Conservation (phyloP, 2,797 vertebrate genomes). For the Cottoperca gobio region DNA sequence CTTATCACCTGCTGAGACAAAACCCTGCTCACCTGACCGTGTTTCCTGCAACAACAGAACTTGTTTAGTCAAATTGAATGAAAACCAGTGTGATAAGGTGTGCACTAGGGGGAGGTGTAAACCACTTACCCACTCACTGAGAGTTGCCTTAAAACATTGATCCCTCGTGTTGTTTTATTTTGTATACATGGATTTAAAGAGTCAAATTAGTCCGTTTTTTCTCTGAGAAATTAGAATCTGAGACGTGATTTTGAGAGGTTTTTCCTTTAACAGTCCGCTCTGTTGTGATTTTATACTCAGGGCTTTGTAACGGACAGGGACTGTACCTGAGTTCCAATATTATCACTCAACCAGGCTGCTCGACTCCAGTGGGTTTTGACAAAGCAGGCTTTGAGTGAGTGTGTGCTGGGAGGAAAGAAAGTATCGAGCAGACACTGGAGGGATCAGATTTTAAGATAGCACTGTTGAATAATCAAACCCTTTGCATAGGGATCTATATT, state of each 20-base stretch:
- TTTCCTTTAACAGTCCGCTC: not conserved
- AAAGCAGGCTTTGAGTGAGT: slow-evolving; percentile 18
- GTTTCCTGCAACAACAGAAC: slow-evolving; percentile 10
- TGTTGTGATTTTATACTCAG: not conserved
- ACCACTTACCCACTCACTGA: not conserved
- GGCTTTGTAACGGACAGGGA: not conserved
- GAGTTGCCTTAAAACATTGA: not conserved
- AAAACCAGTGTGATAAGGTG: not conserved
- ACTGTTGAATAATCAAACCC: slow-evolving; percentile 1
- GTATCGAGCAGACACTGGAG: not conserved
- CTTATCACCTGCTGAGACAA: slow-evolving; percentile 20
- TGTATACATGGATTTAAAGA: not conserved
- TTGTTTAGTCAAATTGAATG: slow-evolving; percentile 2
- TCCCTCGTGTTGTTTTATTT: not conserved
- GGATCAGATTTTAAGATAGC: slow-evolving; percentile 25
- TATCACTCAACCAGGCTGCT: not conserved
- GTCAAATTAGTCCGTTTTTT: not conserved
- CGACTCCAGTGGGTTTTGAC: not conserved
- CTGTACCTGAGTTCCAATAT: not conserved
- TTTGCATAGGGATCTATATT: slow-evolving; percentile 9
- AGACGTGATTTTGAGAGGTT: not conserved
- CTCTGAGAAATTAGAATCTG: not conserved
- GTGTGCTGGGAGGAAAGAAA: slow-evolving; percentile 4
- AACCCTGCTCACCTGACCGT: not conserved
- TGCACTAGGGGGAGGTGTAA: not conserved